A percentile compares a stretch with the other conserved stretches of the same genome.
phyloP scores from a whole-genome alignment of 2,797 vertebrate species.

The Gymnothorax javanicus region DNA sequence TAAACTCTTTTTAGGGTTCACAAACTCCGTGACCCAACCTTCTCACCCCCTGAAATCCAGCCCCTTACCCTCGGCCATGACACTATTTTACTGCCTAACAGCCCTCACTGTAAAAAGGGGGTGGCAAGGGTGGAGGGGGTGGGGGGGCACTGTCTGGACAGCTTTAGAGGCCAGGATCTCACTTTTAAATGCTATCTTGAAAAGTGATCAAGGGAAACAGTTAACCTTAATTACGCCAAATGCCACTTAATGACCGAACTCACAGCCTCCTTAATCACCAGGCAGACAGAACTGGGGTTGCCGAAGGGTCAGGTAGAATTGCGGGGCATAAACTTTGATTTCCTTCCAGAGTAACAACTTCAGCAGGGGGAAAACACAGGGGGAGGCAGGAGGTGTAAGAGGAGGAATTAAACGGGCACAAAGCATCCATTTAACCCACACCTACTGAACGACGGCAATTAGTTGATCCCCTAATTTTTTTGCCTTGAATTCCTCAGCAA shows the following conservation, averaged over 20 bases:
- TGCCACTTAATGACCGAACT: slow-evolving; percentile 76
- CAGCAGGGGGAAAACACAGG: slow-evolving; percentile 8
- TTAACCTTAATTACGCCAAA: slow-evolving; percentile 77
- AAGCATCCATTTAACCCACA: background rate
- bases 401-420: slow-evolving; percentile 16
- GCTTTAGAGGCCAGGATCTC: slow-evolving; percentile 68
- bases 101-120: slow-evolving; percentile 62
- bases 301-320: slow-evolving; percentile 68
- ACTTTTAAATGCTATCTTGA: slow-evolving; percentile 79
- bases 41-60: slow-evolving; percentile 50
- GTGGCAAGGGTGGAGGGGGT: slow-evolving; percentile 37
- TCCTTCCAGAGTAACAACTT: slow-evolving; percentile 31
- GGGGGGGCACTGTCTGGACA: slow-evolving; percentile 57
- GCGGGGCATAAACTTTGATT: slow-evolving; percentile 52
- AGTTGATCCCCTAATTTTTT: background rate
- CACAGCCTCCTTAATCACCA: slow-evolving; percentile 65
- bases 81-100: slow-evolving; percentile 58
- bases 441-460: background rate
- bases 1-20: slow-evolving; percentile 47
- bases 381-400: slow-evolving; percentile 39
- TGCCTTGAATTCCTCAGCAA: background rate
- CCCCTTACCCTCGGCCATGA: slow-evolving; percentile 36
- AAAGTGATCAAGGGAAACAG: slow-evolving; percentile 77
- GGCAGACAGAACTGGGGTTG: slow-evolving; percentile 49
- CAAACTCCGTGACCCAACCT: slow-evolving; percentile 51